Conservation (phyloP, 2,797 vertebrate genomes). For the Myoxocephalus aenaeus region DNA sequence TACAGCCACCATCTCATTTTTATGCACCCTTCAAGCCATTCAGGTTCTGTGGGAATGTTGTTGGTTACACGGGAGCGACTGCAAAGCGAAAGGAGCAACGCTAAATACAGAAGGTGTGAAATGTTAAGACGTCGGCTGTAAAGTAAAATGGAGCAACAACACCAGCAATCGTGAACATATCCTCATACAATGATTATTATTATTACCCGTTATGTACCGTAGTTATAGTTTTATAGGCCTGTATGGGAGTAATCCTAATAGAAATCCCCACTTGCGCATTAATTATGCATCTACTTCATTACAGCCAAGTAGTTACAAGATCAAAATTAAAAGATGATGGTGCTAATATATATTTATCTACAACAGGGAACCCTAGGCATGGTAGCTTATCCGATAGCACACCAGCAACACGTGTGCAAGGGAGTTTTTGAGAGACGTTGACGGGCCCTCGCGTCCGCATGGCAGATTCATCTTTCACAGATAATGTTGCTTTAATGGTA, state of each 20-base stretch:
- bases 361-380: neutral
- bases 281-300: slow-evolving; percentile 42
- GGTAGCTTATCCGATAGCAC: neutral
- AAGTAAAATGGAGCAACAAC: slow-evolving; percentile 32
- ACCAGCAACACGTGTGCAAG: neutral
- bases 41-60: slow-evolving; percentile 35
- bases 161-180: slow-evolving; percentile 14
- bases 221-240: slow-evolving; percentile 25
- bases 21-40: slow-evolving; percentile 45
- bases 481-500: neutral
- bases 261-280: slow-evolving; percentile 26
- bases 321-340: slow-evolving; percentile 44
- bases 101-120: slow-evolving; percentile 24
- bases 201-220: slow-evolving; percentile 24
- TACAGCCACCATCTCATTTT: slow-evolving; percentile 25
- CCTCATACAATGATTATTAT: slow-evolving; percentile 39
- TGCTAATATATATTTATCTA: neutral
- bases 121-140: neutral
- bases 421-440: neutral
- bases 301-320: slow-evolving; percentile 30
- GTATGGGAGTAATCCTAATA: neutral
- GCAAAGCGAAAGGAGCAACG: slow-evolving; percentile 19
- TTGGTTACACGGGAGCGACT: slow-evolving; percentile 36
- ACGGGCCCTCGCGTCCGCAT: no score
- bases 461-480: no score